Conservation (phyloP, 2,797 vertebrate species). For the Sylvia borin region DNA sequence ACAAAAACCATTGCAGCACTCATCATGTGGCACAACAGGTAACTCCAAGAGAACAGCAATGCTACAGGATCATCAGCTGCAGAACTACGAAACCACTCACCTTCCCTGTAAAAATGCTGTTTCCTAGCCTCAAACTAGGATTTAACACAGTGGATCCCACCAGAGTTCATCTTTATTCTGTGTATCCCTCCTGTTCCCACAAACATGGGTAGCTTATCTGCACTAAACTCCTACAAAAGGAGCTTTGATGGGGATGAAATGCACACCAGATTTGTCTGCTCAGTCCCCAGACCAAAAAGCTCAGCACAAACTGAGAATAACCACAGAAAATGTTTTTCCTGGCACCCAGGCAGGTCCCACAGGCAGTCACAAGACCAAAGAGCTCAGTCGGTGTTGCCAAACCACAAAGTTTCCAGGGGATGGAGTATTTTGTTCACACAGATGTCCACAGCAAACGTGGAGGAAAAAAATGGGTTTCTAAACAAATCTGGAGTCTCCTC, state of each 20-base stretch:
- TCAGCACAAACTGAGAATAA: not conserved
- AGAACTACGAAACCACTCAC: not conserved
- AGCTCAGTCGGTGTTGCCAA: not conserved
- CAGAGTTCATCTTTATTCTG: not conserved
- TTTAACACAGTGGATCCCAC: not conserved
- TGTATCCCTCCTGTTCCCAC: not conserved
- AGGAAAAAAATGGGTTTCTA: not conserved
- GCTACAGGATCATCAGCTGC: not conserved
- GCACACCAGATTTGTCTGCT: not conserved
- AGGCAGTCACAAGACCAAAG: too few species aligned
- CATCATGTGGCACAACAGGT: not conserved
- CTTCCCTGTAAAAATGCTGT: not conserved
- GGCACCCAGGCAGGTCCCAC: rapidly evolving
- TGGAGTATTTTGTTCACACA: rapidly evolving
- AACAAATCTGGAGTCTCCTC: not conserved
- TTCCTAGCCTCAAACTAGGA: not conserved
- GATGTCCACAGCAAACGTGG: not conserved
- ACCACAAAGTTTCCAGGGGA: not conserved
- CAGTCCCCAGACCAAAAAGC: rapidly evolving
- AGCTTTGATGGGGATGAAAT: not conserved
- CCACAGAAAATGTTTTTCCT: not conserved
- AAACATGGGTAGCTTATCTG: rapidly evolving
- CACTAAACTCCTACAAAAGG: not conserved
- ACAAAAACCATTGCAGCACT: not conserved
- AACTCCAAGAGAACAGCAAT: not conserved